Evolutionary conservation across 2,888 invertebrate species (phyloP).

Genomic region (Papilio elwesi): DNA sequence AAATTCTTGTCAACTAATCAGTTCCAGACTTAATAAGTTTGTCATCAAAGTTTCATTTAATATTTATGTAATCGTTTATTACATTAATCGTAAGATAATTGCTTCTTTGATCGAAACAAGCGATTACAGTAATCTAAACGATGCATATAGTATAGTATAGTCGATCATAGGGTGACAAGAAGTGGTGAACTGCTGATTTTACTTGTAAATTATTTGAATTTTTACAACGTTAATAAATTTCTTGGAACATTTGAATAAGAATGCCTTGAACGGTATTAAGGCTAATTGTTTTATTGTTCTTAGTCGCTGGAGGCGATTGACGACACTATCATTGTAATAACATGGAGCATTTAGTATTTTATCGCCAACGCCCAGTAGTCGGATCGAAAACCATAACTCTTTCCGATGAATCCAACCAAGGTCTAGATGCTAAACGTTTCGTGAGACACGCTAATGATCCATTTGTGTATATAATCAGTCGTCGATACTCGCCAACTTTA

Average conservation of each 20-base stretch:
- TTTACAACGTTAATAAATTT: slow-evolving; percentile 12
- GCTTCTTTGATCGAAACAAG: slow-evolving; percentile 3
- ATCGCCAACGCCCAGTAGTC: slow-evolving; percentile 57
- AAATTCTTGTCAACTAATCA: no score
- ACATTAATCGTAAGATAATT: slow-evolving; percentile 18
- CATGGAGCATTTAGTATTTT: slow-evolving; percentile 44
- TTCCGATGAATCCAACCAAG: slow-evolving; percentile 69
- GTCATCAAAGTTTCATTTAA: no score
- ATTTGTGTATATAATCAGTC: slow-evolving; percentile 31
- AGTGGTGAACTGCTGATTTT: not conserved
- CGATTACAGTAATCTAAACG: slow-evolving; percentile 14
- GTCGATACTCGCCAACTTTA: slow-evolving; percentile 20
- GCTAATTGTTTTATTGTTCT: slow-evolving; percentile 35
- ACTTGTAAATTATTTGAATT: not conserved
- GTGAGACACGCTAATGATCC: slow-evolving; percentile 64
- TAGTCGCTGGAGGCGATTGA: slow-evolving; percentile 8
- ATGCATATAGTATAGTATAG: not conserved
- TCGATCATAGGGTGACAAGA: no score
- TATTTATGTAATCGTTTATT: not conserved
- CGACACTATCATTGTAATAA: slow-evolving; percentile 28
- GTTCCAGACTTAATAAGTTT: no score
- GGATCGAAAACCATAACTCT: slow-evolving; percentile 60
- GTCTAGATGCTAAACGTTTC: slow-evolving; percentile 66
- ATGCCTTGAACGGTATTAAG: slow-evolving; percentile 23
- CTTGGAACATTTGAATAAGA: slow-evolving; percentile 21